Conservation (phyloP, 2,888 invertebrate genomes). For the Parnassius glacialis region DNA sequence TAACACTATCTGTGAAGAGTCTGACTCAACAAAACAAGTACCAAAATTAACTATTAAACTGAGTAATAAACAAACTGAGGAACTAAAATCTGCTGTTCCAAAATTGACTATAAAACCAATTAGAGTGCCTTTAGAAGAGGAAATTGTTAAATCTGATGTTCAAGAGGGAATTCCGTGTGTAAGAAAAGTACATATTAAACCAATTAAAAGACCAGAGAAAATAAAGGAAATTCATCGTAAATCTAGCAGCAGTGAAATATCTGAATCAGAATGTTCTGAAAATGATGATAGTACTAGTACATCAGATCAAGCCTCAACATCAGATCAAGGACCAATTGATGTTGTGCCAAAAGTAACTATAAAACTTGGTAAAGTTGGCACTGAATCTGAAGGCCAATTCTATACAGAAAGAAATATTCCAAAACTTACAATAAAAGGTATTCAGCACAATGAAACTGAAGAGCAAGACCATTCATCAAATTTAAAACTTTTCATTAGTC, state of each 20-base stretch:
- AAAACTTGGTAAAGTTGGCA: slow-evolving; percentile 70
- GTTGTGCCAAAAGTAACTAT: slow-evolving; percentile 74
- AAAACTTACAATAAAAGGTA: slow-evolving; percentile 68
- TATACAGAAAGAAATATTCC: slow-evolving; percentile 71
- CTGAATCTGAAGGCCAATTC: slow-evolving; percentile 68
- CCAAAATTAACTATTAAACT: slow-evolving; percentile 78
- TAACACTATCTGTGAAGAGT: slow-evolving; percentile 31
- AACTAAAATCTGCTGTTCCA: slow-evolving; percentile 63
- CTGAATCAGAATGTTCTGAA: slow-evolving; percentile 77
- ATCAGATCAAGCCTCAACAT: slow-evolving; percentile 66
- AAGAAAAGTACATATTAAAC: slow-evolving; percentile 75
- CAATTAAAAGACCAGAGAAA: slow-evolving; percentile 72
- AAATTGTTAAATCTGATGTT: slow-evolving; percentile 36
- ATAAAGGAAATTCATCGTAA: slow-evolving; percentile 71
- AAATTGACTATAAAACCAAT: slow-evolving; percentile 69
- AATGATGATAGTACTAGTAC: slow-evolving; percentile 78
- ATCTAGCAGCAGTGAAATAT: slow-evolving; percentile 77
- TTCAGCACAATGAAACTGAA: slow-evolving; percentile 59
- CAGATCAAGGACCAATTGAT: slow-evolving; percentile 63
- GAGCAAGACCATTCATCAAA: slow-evolving; percentile 59
- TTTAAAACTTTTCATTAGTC: slow-evolving; percentile 65
- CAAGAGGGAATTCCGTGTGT: slow-evolving; percentile 61
- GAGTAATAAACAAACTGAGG: slow-evolving; percentile 59
- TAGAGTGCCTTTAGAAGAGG: slow-evolving; percentile 45
- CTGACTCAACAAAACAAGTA: slow-evolving; percentile 59